Conservation (phyloP, 1,140 invertebrate species). For the Drosophila pallidifrons region DNA sequence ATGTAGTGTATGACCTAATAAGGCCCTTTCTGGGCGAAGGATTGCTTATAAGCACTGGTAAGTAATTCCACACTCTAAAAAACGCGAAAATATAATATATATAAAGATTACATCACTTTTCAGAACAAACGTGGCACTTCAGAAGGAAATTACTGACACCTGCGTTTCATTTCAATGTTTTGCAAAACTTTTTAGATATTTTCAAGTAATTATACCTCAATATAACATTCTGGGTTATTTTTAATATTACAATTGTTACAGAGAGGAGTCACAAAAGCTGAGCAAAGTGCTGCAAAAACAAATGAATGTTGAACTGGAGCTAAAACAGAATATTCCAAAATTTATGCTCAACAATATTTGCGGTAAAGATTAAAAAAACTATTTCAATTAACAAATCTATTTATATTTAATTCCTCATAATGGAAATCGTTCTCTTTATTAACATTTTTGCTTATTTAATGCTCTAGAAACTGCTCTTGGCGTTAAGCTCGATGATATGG, state of each 20-base stretch:
- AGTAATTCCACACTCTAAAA: neutral
- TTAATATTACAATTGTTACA: constrained; percentile 14
- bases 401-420: neutral
- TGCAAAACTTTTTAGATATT: constrained; percentile 91
- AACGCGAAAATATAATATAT: neutral
- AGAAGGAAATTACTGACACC: constrained; percentile 94
- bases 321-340: constrained; percentile 88
- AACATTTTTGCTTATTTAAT: neutral
- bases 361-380: constrained; percentile 85
- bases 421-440: too few relatives aligned
- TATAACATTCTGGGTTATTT: neutral
- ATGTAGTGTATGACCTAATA: constrained; percentile 86
- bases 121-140: constrained; percentile 89
- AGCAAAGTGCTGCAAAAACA: constrained; percentile 52
- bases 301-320: constrained; percentile 49
- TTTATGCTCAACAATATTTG: constrained; percentile 92
- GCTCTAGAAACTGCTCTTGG: constrained; percentile 92
- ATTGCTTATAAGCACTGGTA: constrained; percentile 88
- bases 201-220: constrained; percentile 85
- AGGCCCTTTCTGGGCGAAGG: constrained; percentile 89
- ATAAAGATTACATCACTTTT: neutral
- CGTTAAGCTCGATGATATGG: constrained; percentile 84
- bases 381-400: neutral
- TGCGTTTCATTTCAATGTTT: constrained; percentile 95
- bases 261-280: constrained; percentile 67